Base-by-base conservation (phyloP, 2,888 invertebrate genomes). In the Lepidochrysops patricia region DNA sequence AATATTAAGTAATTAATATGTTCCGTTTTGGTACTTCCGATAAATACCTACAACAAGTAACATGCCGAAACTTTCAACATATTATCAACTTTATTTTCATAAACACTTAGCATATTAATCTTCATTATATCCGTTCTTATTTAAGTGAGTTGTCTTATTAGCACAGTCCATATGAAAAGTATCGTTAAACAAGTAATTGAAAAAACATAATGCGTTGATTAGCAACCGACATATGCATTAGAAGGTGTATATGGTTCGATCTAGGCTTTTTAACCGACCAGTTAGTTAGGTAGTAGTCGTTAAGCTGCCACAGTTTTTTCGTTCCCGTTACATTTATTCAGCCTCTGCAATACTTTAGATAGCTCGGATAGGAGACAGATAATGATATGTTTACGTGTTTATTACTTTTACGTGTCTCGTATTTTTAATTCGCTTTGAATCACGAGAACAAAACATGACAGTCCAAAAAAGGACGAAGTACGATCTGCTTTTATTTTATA, bases 271-370 rank as follows among this genome's bases (percentile, higher is more conserved):
- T 60, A 34, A 35, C 15, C 26, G 19, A 50, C 57, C n/a, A 50
- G 49, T 57, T 64, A 63, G 60, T 65, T 62, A 62, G 63, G 63
- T 59, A 63, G 62, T 29, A 56, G 54, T 66, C 64, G 65, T 66
- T 66, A 66, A 64, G 63, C 60, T 65, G 62, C 62, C 52, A 60
- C 25, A 52, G 56, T 63, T 65, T 66, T 64, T 64, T 63, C 57
- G 15, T 29, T 35, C 32, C 63, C 63, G 63, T 65, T 64, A 64
- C 65, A 66, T 65, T 65, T 65, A 65, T 66, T 62, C 61, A 63
- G 60, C 62, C 58, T 62, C 61, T 60, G 60, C 58, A 61, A 57
- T 57, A 35, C 58, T 62, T 60, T 49, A 58, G 63, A 62, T 58
- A 58, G 35, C 58, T 58, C 12, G 15, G 50, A 50, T 58, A 25